Evolutionary conservation across 1,140 invertebrate species (phyloP), one percentile per base, ranked within the genome.

Genomic region (Melitaea cinxia): DNA sequence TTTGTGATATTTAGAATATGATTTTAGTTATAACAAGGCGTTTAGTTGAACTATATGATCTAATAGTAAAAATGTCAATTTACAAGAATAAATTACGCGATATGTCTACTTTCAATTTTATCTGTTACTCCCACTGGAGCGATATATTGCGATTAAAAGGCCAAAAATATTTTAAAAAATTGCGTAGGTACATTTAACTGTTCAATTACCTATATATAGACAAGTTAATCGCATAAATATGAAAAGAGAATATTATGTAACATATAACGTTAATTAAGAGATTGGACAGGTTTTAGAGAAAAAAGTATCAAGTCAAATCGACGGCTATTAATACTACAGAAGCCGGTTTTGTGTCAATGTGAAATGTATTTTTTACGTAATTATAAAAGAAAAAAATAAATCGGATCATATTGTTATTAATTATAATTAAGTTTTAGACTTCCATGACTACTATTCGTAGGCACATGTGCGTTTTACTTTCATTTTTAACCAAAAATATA

Each of bases 361-460:
- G 37, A 42, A 42, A 42, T 42, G 37, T 42, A 37, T 14, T 2
- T n/a, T 37, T 37, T 37, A 42, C 10, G 17, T 42, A 42, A 42
- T 42, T 42, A 42, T 19, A 17, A 42, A 10, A 17, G 7, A 42
- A 14, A 42, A 33, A 10, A 33, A 33, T 33, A 33, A 33, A 14
- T 37, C 5, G 12, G 14, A 39, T 39, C 37, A 15, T 14, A 42
- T 42, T 42, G 37, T 17, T 42, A 17, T 2, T 42, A 42, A 42
- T 42, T 42, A 42, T 42, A 42, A 42, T 42, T 6, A n/a, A 42
- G 9, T 15, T 7, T 9, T 9, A 42, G 15, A 42, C 37, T 4
- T 42, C 1, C 3, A 42, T 4, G 35, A 14, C n/a, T n/a, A 37
- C 2, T 37, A 1, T 37, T 37, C 35, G 12, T 37, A 15, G 14